These are phyloP conservation scores for Drosophila demipolita DNA, from an alignment of 2,888 invertebrate genomes.

Conservation along the genomic window DNA sequence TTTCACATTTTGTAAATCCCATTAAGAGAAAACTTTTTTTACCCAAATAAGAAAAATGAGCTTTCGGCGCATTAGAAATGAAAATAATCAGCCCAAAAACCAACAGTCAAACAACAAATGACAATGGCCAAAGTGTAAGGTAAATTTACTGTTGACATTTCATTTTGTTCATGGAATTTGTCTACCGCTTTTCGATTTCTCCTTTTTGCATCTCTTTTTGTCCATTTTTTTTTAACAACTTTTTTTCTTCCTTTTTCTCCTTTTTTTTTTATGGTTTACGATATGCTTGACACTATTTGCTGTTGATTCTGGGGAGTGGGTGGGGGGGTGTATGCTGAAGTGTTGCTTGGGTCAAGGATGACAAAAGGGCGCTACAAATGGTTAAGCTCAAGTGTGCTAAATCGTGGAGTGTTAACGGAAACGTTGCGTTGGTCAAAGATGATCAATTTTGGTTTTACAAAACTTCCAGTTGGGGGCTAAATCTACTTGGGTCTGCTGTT, in stretches of 20 bases:
- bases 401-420: slow-evolving; percentile 41
- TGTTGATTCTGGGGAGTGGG: slow-evolving; percentile 20
- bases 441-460: slow-evolving; percentile 16
- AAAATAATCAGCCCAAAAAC: slow-evolving; percentile 73
- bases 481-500: neutral
- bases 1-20: slow-evolving; percentile 70
- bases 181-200: slow-evolving; percentile 50
- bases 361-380: slow-evolving; percentile 44
- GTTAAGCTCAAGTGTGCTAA: slow-evolving; percentile 27
- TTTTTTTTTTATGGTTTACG: slow-evolving; percentile 2
- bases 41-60: slow-evolving; percentile 79
- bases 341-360: slow-evolving; percentile 58
- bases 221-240: slow-evolving; percentile 17
- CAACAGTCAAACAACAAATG: slow-evolving; percentile 42
- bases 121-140: slow-evolving; percentile 70
- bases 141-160: slow-evolving; percentile 81
- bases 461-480: neutral
- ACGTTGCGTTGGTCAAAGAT: slow-evolving; percentile 30
- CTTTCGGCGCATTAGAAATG: slow-evolving; percentile 78
- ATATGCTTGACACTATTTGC: slow-evolving; percentile 45
- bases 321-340: slow-evolving; percentile 50
- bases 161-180: slow-evolving; percentile 77
- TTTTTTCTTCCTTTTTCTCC: slow-evolving; percentile 17
- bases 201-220: slow-evolving; percentile 10
- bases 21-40: slow-evolving; percentile 75